Percentiles rank a stretch among this genome's conserved stretches.
Conservation (phyloP, 2,113 vertebrate species). For the Mastomys natalensis region DNA sequence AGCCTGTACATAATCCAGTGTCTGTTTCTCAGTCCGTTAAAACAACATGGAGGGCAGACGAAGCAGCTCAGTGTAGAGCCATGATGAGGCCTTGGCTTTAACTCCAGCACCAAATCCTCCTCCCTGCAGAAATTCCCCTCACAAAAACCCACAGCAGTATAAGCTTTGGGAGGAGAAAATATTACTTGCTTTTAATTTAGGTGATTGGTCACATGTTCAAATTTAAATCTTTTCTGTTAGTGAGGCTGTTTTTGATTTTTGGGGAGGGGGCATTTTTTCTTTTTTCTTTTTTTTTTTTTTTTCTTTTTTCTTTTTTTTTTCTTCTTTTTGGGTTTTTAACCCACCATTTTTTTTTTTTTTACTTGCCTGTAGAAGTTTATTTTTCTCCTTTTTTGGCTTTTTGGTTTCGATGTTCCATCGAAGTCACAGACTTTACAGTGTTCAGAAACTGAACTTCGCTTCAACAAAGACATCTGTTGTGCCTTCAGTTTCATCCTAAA, state of each 20-base stretch:
- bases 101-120: background rate
- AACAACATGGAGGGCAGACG: background rate
- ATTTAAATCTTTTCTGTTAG: conserved; percentile 31
- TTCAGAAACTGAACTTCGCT: background rate
- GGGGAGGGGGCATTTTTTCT: background rate
- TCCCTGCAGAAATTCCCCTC: background rate
- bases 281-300: background rate
- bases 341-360: background rate
- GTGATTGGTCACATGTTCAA: background rate
- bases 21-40: conserved; percentile 7
- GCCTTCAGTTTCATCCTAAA: background rate
- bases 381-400: background rate
- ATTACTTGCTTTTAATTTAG: background rate
- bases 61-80: background rate
- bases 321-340: background rate
- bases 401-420: background rate
- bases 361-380: background rate
- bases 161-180: background rate
- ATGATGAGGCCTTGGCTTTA: background rate
- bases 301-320: background rate
- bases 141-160: background rate
- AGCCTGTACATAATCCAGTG: background rate
- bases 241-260: background rate
- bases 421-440: background rate
- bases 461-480: background rate